Base-by-base conservation (phyloP, 2,797 vertebrate species). In the Natrix natrix region DNA sequence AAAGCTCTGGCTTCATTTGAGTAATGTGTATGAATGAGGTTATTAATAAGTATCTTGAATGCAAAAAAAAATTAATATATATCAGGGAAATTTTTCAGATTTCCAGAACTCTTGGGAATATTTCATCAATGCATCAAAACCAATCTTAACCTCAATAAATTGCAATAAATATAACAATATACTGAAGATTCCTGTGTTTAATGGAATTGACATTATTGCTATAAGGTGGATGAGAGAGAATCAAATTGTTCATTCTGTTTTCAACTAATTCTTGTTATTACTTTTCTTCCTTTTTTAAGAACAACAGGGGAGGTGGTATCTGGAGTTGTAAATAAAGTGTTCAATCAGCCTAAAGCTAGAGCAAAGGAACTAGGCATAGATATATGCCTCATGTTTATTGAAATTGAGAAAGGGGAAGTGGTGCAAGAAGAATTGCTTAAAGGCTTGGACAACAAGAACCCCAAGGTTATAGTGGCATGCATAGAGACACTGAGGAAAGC, bases 261-360 rank as follows among this genome's bases (percentile, higher is more conserved):
- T 59, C n/a, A 88, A 87, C 4, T 95, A 92, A 94, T 74, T 3
- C 8, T 3, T 26, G 55, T 17, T 28, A 61, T 16, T 55, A 43
- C 48, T 78, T 24, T 1, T 93, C 3, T 92, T n/a, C 93, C 55
- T 98, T 97, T 90, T 97, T 89, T 59, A 56, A 99, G 99, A 97
- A 99, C 99, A 28, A 98, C 98, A 0, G 99, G 99, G 52, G 99
- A 99, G 97, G 99, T 99, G 95, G 98, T 99, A 0, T 99, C 98
- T 0, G 99, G 99, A 59, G 99, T 99, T 93, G 99, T 99, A 96
- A 98, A 98, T 97, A 99, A 99, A 98, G 99, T 99, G 37, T 99
- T 99, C 97, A 99, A 99, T 97, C 99, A 99, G 94, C 99, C 99
- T n/a, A 99, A 99, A 97, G 99, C 98, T 37, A 98, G 98, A 96